A percentile compares a stretch with the other conserved stretches of the same genome.
Evolutionary conservation across 2,888 invertebrate genomes (phyloP).

Genomic region (Apodemia mormo): DNA sequence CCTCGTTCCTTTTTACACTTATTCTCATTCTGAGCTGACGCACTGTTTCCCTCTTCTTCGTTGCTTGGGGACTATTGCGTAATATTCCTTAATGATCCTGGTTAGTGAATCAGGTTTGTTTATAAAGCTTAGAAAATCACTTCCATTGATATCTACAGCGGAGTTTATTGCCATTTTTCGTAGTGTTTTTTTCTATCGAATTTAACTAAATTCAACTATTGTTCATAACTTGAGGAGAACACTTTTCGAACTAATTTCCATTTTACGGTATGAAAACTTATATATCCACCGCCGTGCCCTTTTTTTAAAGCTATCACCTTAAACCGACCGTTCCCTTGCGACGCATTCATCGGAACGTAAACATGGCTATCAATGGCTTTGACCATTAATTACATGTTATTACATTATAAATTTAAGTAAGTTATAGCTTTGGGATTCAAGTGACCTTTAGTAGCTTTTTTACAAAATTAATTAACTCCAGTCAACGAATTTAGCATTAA

Average conservation of each 20-base stretch:
- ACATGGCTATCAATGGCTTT: conserved; percentile 1
- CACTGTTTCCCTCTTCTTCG: too few species aligned
- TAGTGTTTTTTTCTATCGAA: conserved; percentile 10
- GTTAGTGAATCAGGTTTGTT: conserved; percentile 12
- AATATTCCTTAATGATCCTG: not conserved
- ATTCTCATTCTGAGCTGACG: too few species aligned
- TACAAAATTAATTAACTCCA: too few species aligned
- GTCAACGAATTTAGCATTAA: too few species aligned
- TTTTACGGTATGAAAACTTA: conserved; percentile 1
- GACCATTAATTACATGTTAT: not conserved
- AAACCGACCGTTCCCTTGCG: too few species aligned
- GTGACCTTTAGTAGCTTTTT: too few species aligned
- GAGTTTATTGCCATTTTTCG: conserved; percentile 7
- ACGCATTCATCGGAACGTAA: too few species aligned
- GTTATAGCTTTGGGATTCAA: too few species aligned
- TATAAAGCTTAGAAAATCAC: conserved; percentile 8
- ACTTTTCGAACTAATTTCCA: conserved; percentile 6
- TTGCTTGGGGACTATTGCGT: too few species aligned
- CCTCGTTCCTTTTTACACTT: too few species aligned
- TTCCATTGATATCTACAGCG: conserved; percentile 14
- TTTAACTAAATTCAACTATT: conserved; percentile 4
- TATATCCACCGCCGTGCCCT: not conserved
- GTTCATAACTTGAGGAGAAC: not conserved
- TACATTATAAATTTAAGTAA: too few species aligned
- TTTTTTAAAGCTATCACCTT: not conserved